Evolutionary conservation across 2,113 vertebrate genomes (phyloP).

Genomic region (Silurus glanis): DNA sequence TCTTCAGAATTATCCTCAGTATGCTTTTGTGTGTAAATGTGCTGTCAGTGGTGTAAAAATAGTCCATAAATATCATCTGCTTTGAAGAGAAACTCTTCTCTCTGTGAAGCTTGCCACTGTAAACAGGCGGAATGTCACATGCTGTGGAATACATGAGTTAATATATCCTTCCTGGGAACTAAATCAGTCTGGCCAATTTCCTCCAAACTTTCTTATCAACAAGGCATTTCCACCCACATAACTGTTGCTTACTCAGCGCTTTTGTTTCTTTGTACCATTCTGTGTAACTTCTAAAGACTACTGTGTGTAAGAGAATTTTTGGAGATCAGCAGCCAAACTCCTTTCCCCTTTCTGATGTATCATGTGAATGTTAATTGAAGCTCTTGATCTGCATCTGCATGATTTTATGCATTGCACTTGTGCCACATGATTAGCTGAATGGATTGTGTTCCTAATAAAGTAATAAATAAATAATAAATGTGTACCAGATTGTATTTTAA

Average conservation of each 20-base stretch:
- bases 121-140: background rate
- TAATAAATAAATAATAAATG: background rate
- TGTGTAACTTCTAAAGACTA: background rate
- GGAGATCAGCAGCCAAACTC: background rate
- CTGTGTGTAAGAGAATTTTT: background rate
- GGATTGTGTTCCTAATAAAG: background rate
- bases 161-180: background rate
- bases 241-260: background rate
- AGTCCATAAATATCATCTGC: too few relatives aligned
- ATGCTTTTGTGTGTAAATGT: background rate
- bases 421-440: background rate
- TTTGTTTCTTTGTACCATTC: background rate
- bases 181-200: background rate
- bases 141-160: background rate
- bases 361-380: background rate
- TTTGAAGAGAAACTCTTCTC: background rate
- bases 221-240: background rate
- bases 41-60: background rate
- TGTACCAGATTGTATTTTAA: too few relatives aligned
- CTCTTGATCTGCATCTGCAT: background rate
- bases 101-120: background rate
- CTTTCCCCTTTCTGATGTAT: background rate
- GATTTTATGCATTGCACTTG: background rate
- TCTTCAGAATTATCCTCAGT: background rate
- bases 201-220: background rate